phyloP scores from a whole-genome alignment of 2,888 invertebrate genomes.

The Trachelus troglodyta region DNA sequence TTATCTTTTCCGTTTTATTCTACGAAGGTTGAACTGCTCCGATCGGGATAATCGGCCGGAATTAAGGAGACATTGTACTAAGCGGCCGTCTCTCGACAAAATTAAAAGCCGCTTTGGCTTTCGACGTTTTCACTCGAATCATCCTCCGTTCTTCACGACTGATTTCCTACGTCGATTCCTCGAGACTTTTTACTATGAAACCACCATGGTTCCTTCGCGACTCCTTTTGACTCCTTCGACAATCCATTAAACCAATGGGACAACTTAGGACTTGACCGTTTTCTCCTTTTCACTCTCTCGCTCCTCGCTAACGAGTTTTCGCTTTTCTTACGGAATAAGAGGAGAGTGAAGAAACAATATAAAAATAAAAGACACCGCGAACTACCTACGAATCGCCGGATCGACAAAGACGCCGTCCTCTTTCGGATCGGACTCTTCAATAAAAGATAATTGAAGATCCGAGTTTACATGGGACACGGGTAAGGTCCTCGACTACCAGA shows the following conservation, averaged over 20 bases:
- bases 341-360: neutral
- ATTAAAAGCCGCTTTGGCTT: neutral
- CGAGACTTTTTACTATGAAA: neutral
- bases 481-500: slow-evolving; percentile 12
- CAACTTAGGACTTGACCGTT: neutral
- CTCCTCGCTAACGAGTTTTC: neutral
- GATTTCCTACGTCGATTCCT: neutral
- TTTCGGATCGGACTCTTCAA: slow-evolving; percentile 7
- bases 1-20: neutral
- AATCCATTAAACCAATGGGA: neutral
- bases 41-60: neutral
- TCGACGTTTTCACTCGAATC: neutral
- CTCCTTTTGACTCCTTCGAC: neutral
- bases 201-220: neutral
- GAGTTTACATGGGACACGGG: slow-evolving; percentile 11
- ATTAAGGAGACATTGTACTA: neutral
- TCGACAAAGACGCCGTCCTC: neutral
- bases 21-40: neutral
- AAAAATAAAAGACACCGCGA: neutral
- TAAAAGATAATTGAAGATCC: slow-evolving; percentile 25
- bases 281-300: neutral
- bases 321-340: neutral
- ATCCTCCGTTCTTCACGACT: neutral
- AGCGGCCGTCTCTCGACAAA: neutral
- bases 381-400: neutral